phyloP scores from a whole-genome alignment of 2,888 invertebrate genomes.

The Julus scanicus region DNA sequence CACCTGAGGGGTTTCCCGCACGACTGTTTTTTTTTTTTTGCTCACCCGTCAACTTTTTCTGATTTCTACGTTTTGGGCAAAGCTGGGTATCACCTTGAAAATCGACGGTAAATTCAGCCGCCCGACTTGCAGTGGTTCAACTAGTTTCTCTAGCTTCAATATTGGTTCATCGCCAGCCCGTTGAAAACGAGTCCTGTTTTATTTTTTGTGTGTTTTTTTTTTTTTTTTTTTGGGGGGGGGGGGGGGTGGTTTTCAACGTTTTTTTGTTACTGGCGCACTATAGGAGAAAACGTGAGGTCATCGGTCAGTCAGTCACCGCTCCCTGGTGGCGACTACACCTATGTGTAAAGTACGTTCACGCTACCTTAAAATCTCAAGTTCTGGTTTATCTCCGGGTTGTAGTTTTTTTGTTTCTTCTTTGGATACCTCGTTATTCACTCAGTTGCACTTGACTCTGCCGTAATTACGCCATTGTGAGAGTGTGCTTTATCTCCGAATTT shows the following conservation, averaged over 20 bases:
- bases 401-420: background rate
- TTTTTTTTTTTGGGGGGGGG: no score
- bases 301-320: constrained; percentile 33
- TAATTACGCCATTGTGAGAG: constrained; percentile 26
- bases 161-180: background rate
- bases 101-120: background rate
- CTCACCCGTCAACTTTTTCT: background rate
- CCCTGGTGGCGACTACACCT: constrained; percentile 1
- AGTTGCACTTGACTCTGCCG: constrained; percentile 25
- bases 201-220: background rate
- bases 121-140: background rate
- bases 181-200: background rate
- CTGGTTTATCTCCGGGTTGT: background rate
- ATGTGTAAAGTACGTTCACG: background rate
- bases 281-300: constrained; percentile 4
- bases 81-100: background rate
- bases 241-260: no score
- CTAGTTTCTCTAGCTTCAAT: constrained; percentile 25
- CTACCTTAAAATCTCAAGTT: background rate
- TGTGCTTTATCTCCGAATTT: background rate
- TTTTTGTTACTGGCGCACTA: background rate
- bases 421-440: constrained; percentile 22
- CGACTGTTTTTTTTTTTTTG: background rate
- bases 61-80: background rate
- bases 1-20: background rate